Base-by-base conservation (phyloP, 1,140 invertebrate species). In the Tetragnatha versicolor region DNA sequence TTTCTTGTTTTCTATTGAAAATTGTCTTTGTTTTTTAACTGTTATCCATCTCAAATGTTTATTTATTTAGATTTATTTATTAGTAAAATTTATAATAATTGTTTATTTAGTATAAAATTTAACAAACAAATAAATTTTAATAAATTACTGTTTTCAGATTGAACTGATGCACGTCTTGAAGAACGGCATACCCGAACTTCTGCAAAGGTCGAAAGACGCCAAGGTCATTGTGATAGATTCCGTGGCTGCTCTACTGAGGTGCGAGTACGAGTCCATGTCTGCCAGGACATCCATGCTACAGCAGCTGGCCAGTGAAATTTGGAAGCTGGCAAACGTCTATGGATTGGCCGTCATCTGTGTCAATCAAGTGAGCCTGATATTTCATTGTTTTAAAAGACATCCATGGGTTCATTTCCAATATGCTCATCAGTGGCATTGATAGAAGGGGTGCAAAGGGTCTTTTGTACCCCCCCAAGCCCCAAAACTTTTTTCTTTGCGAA, bases 161-260 rank as follows among this genome's bases (percentile, higher is more conserved):
- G 53, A 63, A 42, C 5, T 42, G 10, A 77, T 77, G 45, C 45
- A 77, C 55, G 61, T 65, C 10, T n/a, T 77, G 25, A 42, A 66
- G 33, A 51, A 77, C 12, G 49, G 73, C 12, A 27, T 77, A 3
- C 73, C 73, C 14, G 47, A 65, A 6, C 33, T 77, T 39, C 3
- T 65, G 12, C 27, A 65, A 7, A 82, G 76, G 82, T n/a, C 69
- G 82, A 68, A 27, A 73, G 85, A 86, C 79, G 88, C 93, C 60
- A 90, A 90, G 5, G 83, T 93, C 20, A 85, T 94, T 66, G 84
- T 94, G 3, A 87, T 94, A 22, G 92, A 94, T 84, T 93, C 92
- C 3, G 90, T 94, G 76, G 91, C 92, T 22, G 91, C 90, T 3
- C 84, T 91, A 33, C 93, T 91, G 83, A 88, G 92, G 35, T 86